phyloP scores from a whole-genome alignment of 1,140 invertebrate species.

The Lasaia peninsularis region DNA sequence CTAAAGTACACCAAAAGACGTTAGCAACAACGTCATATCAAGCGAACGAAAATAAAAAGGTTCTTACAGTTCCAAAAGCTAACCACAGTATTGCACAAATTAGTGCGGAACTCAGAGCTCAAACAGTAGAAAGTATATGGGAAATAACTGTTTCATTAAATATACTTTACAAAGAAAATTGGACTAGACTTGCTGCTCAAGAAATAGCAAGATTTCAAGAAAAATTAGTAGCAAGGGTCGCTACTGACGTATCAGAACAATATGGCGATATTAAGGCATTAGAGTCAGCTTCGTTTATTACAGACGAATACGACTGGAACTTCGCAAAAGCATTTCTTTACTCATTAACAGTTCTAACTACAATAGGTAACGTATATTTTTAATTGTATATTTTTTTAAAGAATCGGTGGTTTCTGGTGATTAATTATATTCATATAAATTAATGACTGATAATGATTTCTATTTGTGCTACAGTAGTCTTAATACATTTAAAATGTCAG shows the following conservation, averaged over 20 bases:
- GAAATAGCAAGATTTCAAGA: conserved; percentile 94
- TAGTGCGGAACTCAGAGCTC: conserved; percentile 77
- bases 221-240: conserved; percentile 87
- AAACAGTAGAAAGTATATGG: conserved; percentile 94
- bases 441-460: too few relatives aligned
- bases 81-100: conserved; percentile 61
- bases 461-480: too few relatives aligned
- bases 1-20: conserved; percentile 81
- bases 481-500: too few relatives aligned
- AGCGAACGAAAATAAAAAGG: conserved; percentile 64
- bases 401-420: background rate
- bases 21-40: conserved; percentile 79
- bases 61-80: conserved; percentile 50
- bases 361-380: conserved; percentile 88
- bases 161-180: conserved; percentile 96
- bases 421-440: too few relatives aligned
- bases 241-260: conserved; percentile 82
- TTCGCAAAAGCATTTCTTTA: conserved; percentile 96
- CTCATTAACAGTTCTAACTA: conserved; percentile 96
- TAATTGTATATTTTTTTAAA: conserved; percentile 33
- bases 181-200: conserved; percentile 91
- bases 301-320: conserved; percentile 89
- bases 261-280: conserved; percentile 65
- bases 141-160: conserved; percentile 95
- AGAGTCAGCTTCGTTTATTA: conserved; percentile 70